Base-by-base conservation (phyloP, 2,888 invertebrate species). In the Perithous albicinctus region DNA sequence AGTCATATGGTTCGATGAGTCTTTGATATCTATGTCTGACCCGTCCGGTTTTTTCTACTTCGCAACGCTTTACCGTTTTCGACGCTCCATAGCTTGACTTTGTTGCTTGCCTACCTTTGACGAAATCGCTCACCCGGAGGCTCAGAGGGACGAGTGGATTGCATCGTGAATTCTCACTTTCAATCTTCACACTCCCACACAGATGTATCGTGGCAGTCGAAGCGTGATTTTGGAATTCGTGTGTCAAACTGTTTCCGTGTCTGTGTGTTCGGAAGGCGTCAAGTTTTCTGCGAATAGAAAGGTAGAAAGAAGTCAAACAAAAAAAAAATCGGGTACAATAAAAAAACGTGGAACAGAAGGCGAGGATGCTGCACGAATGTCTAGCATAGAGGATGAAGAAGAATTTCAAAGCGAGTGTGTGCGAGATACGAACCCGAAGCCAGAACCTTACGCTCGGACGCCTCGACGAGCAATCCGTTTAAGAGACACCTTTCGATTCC, bases 381-480 rank as follows among this genome's bases (percentile, higher is more conserved):
- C 75, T 35, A 41, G 76, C 43, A 41, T 32, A 20, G 41, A 76
- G 70, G 59, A 70, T 61, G 66, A 56, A 72, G 78, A 72, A 82
- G 75, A 82, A 76, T 79, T 79, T 82, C 56, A 46, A 63, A 76
- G 66, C 38, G 18, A 54, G 59, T 59, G 29, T 54, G 54, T 32
- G 54, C 41, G 41, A 51, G 54, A 48, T 56, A 63, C 61, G 67
- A 35, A 15, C 15, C 15, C 26, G 12, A 46, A 38, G 67, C 23
- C 51, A 64, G 59, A 64, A 59, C 38, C 70, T 81, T 81, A 85
- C 81, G 83, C 81, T 80, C 72, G 83, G 84, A 84, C 82, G 85
- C 83, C 66, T 81, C 84, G 74, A 76, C 74, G 84, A 85, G 83
- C 83, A 86, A 89, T 87, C 84, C 85, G 82, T 87, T 86, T 84